These are phyloP conservation scores for Melikaiella ostensackeni DNA, from an alignment of 2,888 invertebrate species.

Conservation along the genomic window DNA sequence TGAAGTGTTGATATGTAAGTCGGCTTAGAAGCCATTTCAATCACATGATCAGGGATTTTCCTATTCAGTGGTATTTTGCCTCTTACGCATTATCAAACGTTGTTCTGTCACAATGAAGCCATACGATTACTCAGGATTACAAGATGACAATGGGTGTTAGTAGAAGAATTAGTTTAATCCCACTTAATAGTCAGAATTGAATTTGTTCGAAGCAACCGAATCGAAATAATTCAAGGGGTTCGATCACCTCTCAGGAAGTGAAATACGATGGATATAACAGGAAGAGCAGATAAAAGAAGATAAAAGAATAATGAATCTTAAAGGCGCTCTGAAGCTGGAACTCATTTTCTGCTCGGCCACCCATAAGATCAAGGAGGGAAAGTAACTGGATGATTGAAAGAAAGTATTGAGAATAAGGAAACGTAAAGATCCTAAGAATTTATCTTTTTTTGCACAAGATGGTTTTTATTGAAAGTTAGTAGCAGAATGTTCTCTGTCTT, in stretches of 20 bases:
- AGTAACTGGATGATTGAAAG: constrained; percentile 50
- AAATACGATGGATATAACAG: constrained; percentile 30
- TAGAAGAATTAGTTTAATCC: constrained; percentile 10
- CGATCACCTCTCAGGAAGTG: constrained; percentile 5
- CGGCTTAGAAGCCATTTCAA: background rate
- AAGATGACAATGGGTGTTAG: constrained; percentile 29
- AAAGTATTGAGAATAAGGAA: background rate
- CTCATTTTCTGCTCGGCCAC: constrained; percentile 56
- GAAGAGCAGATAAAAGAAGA: constrained; percentile 22
- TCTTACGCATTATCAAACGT: background rate
- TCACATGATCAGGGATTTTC: constrained; percentile 9
- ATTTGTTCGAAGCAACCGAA: constrained; percentile 24
- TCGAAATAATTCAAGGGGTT: constrained; percentile 28
- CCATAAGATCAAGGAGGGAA: constrained; percentile 49
- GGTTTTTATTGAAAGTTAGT: no score
- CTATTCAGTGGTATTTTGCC: background rate
- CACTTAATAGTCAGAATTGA: constrained; percentile 1
- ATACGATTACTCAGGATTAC: constrained; percentile 38
- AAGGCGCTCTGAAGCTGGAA: constrained; percentile 43
- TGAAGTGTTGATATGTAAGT: background rate
- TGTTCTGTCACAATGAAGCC: constrained; percentile 26
- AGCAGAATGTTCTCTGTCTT: no score
- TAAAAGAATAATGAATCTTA: constrained; percentile 20
- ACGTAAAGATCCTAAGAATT: background rate
- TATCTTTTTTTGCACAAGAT: no score